Evolutionary conservation across 2,113 vertebrate species (phyloP), one percentile per base, ranked within the genome.

Genomic region (Setophaga coronata): DNA sequence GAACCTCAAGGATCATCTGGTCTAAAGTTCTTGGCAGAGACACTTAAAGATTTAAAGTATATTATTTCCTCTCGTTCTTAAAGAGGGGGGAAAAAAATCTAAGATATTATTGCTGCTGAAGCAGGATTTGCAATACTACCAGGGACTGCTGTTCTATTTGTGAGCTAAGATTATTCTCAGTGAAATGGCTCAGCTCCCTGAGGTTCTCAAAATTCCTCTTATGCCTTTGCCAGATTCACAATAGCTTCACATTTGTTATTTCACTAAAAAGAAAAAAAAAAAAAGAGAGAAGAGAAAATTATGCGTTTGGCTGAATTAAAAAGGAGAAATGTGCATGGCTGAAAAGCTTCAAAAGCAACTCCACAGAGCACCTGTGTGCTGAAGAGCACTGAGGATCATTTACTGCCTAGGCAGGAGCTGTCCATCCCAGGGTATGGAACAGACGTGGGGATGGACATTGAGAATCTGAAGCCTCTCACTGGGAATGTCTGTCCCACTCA

Each of bases 81-180:
- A 58, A 62, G n/a, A 48, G 42, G 12, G 5, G 5, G 0, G 2
- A 23, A 78, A 54, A 54, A 79, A 84, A 65, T 60, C 14, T 6
- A 47, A 50, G 58, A 28, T 4, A 8, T 74, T 94, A 94, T 83
- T 94, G 82, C 79, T 92, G 76, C 72, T 56, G 82, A 84, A 87
- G 61, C 85, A 92, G 64, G 51, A 90, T 92, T 93, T 97, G 67
- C 82, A 95, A 23, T 78, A 62, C 79, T 93, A 71, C 21, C 85
- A 87, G 67, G 82, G 38, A 62, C 60, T 93, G 88, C 82, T 67
- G 82, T 78, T 93, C 76, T 93, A 66, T 93, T 95, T 96, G 91
- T 94, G 92, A 93, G 47, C 87, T 86, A 45, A 83, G 90, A 93
- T 95, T 89, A 67, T 69, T 67, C 33, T 89, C 76, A 86, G 57